Evolutionary conservation across 2,888 invertebrate genomes (phyloP).

Genomic region (Drosophila pegasa): DNA sequence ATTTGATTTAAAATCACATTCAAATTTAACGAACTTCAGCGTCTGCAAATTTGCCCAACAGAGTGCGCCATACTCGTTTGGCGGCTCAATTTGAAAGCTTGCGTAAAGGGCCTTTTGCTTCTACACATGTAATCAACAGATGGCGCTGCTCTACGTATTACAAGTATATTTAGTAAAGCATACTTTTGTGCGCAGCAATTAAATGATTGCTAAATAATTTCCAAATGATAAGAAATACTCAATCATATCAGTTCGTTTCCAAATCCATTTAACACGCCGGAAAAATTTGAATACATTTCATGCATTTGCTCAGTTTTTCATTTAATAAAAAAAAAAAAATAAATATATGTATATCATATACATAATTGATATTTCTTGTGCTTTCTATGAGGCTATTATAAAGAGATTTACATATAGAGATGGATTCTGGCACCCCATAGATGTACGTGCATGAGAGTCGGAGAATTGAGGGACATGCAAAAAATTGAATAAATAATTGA

Average conservation of each 20-base stretch:
- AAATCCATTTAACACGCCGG: neutral
- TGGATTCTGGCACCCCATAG: neutral
- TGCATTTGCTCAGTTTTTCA: conserved; percentile 48
- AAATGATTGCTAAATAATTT: neutral
- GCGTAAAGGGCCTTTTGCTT: neutral
- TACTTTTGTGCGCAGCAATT: neutral
- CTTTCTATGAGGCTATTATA: conserved; percentile 26
- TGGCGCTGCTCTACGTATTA: neutral
- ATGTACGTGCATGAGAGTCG: conserved; percentile 43
- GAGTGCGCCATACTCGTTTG: neutral
- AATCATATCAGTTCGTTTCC: neutral
- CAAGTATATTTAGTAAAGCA: neutral
- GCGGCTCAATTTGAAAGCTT: neutral
- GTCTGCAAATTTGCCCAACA: neutral
- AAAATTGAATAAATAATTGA: conserved; percentile 7
- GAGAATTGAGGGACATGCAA: conserved; percentile 23
- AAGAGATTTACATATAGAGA: conserved; percentile 42
- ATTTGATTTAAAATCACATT: neutral
- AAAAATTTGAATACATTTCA: conserved; percentile 1
- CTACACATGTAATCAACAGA: neutral
- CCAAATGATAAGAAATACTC: neutral
- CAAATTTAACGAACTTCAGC: neutral
- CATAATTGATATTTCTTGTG: conserved; percentile 35
- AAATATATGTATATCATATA: conserved; percentile 58
- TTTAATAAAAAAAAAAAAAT: conserved; percentile 70